Conservation (phyloP, 1,140 invertebrate genomes). For the Drosophila serrata region DNA sequence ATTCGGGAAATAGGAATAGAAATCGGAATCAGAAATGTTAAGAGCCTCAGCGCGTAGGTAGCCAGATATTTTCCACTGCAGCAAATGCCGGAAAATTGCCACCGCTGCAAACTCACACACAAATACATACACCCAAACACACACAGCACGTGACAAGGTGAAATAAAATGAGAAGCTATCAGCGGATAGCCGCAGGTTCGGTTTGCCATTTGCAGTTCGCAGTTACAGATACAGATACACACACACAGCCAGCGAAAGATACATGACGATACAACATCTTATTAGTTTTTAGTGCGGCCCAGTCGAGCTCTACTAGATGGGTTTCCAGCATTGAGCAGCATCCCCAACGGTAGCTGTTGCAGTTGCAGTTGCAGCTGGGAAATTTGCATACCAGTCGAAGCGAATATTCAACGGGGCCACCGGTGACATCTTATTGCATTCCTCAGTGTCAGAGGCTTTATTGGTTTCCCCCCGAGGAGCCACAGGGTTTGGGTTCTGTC, state of each 20-base stretch:
- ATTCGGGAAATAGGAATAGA: slow-evolving; percentile 13
- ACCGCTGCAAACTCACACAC: slow-evolving; percentile 56
- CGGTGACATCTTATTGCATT: slow-evolving; percentile 60
- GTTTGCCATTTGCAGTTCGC: slow-evolving; percentile 28
- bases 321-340: slow-evolving; percentile 30
- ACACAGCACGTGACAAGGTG: slow-evolving; percentile 77
- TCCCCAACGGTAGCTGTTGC: slow-evolving; percentile 10
- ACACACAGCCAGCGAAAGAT: slow-evolving; percentile 30
- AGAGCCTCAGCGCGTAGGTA: slow-evolving; percentile 62
- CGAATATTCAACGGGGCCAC: slow-evolving; percentile 27
- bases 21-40: slow-evolving; percentile 17
- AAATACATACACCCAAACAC: slow-evolving; percentile 7
- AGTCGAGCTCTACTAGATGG: slow-evolving; percentile 47
- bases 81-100: slow-evolving; percentile 78
- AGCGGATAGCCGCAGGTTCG: slow-evolving; percentile 45
- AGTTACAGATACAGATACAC: slow-evolving; percentile 43
- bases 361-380: background rate
- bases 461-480: slow-evolving; percentile 6
- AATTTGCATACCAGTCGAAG: slow-evolving; percentile 49
- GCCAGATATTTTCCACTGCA: slow-evolving; percentile 75
- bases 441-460: slow-evolving; percentile 34
- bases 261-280: slow-evolving; percentile 76
- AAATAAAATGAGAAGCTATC: slow-evolving; percentile 82
- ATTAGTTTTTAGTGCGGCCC: slow-evolving; percentile 73
- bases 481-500: background rate